A percentile compares a stretch with the other conserved stretches of the same genome.
Evolutionary conservation across 30 jellyfish, hydroid and myxozoan species (phyloP).

Genomic region (Turritopsis rubra): DNA sequence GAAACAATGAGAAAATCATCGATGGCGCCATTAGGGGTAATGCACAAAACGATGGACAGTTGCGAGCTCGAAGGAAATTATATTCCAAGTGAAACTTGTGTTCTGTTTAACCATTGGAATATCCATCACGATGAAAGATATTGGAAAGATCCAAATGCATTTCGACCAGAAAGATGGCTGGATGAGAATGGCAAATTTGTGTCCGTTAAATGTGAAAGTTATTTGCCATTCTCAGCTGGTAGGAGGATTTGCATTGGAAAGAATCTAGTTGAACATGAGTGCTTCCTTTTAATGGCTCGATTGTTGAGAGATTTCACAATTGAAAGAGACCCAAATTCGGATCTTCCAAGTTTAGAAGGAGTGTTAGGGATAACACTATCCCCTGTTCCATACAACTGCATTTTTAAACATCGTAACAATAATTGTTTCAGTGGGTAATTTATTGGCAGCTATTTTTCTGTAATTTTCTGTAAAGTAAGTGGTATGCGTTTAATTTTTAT

Average conservation of each 20-base stretch:
- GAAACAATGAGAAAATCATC: slow-evolving; percentile 60
- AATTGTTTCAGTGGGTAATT: neutral
- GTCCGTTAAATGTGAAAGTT: slow-evolving; percentile 35
- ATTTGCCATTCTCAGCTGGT: slow-evolving; percentile 82
- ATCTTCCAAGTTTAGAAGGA: slow-evolving; percentile 27
- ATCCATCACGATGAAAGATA: slow-evolving; percentile 54
- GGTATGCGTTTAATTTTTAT: too few relatives aligned
- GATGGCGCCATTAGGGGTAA: slow-evolving; percentile 67
- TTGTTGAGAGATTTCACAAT: slow-evolving; percentile 25
- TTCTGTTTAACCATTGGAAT: slow-evolving; percentile 52
- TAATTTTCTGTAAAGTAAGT: neutral
- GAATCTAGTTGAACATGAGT: slow-evolving; percentile 50
- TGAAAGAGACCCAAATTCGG: neutral
- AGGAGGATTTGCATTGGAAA: slow-evolving; percentile 74
- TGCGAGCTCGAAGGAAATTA: slow-evolving; percentile 38
- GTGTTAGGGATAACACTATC: slow-evolving; percentile 18
- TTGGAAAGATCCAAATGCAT: slow-evolving; percentile 72
- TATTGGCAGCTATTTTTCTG: neutral
- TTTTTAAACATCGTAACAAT: neutral
- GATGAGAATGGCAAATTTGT: slow-evolving; percentile 43
- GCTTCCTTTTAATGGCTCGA: slow-evolving; percentile 48
- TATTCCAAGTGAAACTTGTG: slow-evolving; percentile 50
- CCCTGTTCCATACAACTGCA: neutral
- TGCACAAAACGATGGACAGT: slow-evolving; percentile 54
- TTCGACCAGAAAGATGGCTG: slow-evolving; percentile 73